Base-by-base conservation (phyloP, 2,113 vertebrate genomes). In the Brienomyrus brachyistius region DNA sequence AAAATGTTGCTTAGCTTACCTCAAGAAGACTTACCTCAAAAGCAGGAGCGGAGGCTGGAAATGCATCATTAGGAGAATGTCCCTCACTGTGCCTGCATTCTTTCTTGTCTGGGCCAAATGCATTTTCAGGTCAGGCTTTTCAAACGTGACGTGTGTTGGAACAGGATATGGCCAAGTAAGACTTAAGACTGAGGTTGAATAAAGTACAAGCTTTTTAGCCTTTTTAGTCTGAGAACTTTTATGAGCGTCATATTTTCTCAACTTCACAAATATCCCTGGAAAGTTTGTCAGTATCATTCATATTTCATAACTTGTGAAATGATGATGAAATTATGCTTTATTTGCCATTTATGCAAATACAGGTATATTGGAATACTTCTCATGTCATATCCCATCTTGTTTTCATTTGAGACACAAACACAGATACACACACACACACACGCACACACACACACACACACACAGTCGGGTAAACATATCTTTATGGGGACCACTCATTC, bases 1-100 rank as follows among this genome's bases (percentile, higher is more conserved):
- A 43, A 59, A 66, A 54, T 19, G 35, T 88, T 59, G 35, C 56
- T 88, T 59, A 45, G 87, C 56, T 88, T 62, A 88, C 54, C 31
- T 88, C 87, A 62, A n/a, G 56, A 47, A 40, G 31, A 88, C 31
- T 66, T 47, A 87, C 85, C 85, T 87, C 85, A 56, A 9, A 52
- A 40, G 27, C 4, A 56, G 19, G 35, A 52, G 17, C 11, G 54
- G 19, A 31, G 31, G 15, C 27, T 54, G 51, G 35, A 77, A 77
- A 80, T 40, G 74, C 15, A 1, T 17, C 31, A 19, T 80, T 19
- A 40, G 17, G 74, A 43, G 74, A 40, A 40, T 43, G 31, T 15
- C 17, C 43, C 17, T 43, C 74, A 5, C 4, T 80, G 74, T 80
- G 35, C 35, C 74, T 80, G 74, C 74, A 19, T 40, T 80, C 1